phyloP scores from a whole-genome alignment of 2,113 vertebrate species.

The Ptyas mucosa region DNA sequence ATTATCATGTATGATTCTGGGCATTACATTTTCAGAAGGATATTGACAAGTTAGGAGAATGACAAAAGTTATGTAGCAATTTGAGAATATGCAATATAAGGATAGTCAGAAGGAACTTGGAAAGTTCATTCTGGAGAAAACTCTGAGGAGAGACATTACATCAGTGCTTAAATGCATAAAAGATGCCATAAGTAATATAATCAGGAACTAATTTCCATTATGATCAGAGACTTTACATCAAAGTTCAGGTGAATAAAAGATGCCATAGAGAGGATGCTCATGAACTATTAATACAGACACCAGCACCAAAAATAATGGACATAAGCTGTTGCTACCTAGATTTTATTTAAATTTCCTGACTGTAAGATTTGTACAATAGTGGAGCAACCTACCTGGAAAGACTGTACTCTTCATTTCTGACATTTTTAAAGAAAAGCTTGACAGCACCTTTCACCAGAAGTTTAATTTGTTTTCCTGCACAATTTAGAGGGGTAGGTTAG shows the following conservation, averaged over 20 bases:
- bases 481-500: neutral
- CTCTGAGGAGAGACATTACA: neutral
- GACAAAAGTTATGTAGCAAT: neutral
- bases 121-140: neutral
- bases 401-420: neutral
- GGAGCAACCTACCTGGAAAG: neutral
- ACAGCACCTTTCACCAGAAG: neutral
- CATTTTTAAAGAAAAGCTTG: neutral
- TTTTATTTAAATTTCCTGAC: neutral
- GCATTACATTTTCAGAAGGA: neutral
- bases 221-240: neutral
- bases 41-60: neutral
- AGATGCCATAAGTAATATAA: neutral
- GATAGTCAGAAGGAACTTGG: neutral
- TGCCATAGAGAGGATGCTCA: neutral
- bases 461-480: neutral
- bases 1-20: neutral
- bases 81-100: neutral
- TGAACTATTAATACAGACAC: neutral
- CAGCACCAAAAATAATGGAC: neutral
- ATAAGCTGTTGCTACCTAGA: neutral
- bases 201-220: neutral
- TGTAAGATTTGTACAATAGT: neutral
- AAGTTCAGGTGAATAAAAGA: neutral
- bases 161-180: neutral